phyloP scores from a whole-genome alignment of 2,888 invertebrate genomes.

The Dicyrtoma fusca region DNA sequence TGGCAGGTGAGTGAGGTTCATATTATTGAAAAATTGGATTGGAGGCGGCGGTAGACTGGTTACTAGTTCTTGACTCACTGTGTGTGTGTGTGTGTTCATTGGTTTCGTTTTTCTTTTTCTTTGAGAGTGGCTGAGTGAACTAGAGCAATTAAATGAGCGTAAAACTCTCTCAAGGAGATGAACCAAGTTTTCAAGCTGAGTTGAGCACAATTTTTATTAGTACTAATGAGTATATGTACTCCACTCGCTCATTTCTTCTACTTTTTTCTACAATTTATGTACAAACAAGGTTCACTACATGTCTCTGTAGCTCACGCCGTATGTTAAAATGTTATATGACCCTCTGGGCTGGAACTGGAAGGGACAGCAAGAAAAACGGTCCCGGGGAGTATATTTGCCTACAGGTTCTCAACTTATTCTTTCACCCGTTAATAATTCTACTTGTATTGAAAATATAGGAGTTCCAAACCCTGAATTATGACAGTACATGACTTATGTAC shows the following conservation, averaged over 20 bases:
- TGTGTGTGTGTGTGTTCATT: too few species aligned
- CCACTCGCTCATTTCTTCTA: background rate
- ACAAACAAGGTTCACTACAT: background rate
- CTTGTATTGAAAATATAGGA: too few species aligned
- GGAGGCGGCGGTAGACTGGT: background rate
- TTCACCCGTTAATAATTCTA: too few species aligned
- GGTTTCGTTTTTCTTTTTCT: background rate
- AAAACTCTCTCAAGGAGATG: constrained; percentile 19
- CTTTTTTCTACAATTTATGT: background rate
- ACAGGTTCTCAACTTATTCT: too few species aligned
- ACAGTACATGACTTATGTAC: too few species aligned
- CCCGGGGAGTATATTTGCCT: too few species aligned
- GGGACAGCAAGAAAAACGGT: too few species aligned
- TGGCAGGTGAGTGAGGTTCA: background rate
- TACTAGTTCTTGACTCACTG: too few species aligned
- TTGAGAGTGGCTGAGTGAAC: constrained; percentile 5
- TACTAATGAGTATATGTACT: constrained; percentile 12
- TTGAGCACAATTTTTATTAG: constrained; percentile 28
- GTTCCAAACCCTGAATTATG: too few species aligned
- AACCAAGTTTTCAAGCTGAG: constrained; percentile 25
- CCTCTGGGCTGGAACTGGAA: too few species aligned
- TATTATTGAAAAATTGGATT: background rate
- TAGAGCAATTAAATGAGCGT: constrained; percentile 29
- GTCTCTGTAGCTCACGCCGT: too few species aligned
- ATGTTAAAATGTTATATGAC: too few species aligned